phyloP scores from a whole-genome alignment of 2,888 invertebrate genomes.

The Mythimna ferrago region DNA sequence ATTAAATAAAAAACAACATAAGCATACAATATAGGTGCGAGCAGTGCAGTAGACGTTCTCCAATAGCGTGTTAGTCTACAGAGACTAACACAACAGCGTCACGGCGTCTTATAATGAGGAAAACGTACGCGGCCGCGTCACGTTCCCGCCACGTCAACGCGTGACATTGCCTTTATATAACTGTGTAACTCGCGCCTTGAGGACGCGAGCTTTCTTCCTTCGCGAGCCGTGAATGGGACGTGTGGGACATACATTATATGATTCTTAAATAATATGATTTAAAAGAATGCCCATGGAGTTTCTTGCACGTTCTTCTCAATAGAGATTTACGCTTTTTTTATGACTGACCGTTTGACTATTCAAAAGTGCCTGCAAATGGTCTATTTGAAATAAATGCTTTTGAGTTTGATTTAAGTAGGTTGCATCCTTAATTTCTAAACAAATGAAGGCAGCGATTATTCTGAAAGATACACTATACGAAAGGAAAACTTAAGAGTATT shows the following conservation, averaged over 20 bases:
- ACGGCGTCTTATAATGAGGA: slow-evolving; percentile 28
- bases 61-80: not conserved
- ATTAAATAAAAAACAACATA: no score
- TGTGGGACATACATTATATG: slow-evolving; percentile 12
- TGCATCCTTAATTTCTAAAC: not conserved
- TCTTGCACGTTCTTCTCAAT: no score
- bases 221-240: not conserved
- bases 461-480: no score
- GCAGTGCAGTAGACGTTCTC: not conserved
- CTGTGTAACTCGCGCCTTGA: slow-evolving; percentile 10
- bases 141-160: slow-evolving; percentile 17
- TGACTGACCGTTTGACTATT: no score
- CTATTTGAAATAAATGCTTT: no score
- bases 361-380: no score
- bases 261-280: not conserved
- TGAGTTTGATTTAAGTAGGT: not conserved
- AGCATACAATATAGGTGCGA: not conserved
- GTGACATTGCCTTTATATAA: slow-evolving; percentile 30
- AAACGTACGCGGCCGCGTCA: slow-evolving; percentile 16
- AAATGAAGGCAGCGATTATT: not conserved
- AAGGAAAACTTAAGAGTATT: no score
- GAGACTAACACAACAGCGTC: not conserved
- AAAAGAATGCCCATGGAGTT: no score
- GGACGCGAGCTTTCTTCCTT: not conserved
- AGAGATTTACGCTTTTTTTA: no score